phyloP scores from a whole-genome alignment of 2,113 vertebrate species.

The Crotalus horridus region DNA sequence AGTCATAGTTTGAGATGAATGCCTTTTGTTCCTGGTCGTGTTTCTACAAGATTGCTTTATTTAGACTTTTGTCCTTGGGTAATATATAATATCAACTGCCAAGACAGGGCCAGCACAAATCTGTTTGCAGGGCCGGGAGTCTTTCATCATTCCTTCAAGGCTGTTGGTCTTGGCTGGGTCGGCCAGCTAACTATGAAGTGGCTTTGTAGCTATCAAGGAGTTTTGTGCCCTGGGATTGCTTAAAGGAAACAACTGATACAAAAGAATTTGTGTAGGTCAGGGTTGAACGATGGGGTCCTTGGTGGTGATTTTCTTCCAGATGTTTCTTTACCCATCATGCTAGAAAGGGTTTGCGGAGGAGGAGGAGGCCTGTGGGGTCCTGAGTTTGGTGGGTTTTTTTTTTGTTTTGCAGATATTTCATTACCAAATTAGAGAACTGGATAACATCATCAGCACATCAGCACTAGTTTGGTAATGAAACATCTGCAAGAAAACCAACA shows the following conservation, averaged over 20 bases:
- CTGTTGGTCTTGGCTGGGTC: neutral
- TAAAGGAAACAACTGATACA: neutral
- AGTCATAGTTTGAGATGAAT: neutral
- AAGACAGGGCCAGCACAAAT: neutral
- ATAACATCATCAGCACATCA: neutral
- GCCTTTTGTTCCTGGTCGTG: conserved; percentile 1
- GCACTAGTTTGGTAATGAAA: neutral
- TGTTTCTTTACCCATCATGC: neutral
- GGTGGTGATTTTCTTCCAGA: neutral
- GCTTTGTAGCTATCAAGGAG: neutral
- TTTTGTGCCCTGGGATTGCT: neutral
- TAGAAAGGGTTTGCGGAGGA: neutral
- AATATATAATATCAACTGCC: neutral
- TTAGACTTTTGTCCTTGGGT: neutral
- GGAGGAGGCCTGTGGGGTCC: neutral
- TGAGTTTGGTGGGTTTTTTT: neutral
- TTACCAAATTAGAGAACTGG: neutral
- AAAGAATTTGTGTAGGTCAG: neutral
- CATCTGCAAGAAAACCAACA: neutral
- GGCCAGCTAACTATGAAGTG: neutral
- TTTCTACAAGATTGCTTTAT: neutral
- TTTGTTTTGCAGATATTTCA: neutral
- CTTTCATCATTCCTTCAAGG: neutral
- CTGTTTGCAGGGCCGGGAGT: neutral
- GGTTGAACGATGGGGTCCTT: neutral